A percentile compares a stretch with the other conserved stretches of the same genome.
Conservation (phyloP, 2,113 vertebrate species). For the Channa argus region DNA sequence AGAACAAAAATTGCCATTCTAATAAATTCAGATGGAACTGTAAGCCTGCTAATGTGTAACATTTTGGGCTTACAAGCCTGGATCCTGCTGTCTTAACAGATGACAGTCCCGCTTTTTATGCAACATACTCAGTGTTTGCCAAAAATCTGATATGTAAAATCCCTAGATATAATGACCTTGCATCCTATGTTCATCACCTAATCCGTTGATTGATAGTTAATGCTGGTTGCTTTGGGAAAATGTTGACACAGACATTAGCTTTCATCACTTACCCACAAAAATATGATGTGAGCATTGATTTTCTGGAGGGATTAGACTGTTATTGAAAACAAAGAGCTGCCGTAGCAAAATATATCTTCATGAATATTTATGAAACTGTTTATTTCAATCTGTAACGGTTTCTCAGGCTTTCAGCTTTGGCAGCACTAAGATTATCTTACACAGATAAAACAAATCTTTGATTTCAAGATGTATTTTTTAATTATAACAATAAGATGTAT, state of each 20-base stretch:
- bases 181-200: slow-evolving; percentile 64
- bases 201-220: slow-evolving; percentile 67
- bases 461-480: neutral
- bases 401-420: slow-evolving; percentile 44
- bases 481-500: neutral
- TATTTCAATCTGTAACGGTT: slow-evolving; percentile 49
- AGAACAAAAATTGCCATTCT: too few species aligned
- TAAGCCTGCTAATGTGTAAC: slow-evolving; percentile 57
- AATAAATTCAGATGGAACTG: too few species aligned
- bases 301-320: slow-evolving; percentile 58
- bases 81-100: slow-evolving; percentile 44
- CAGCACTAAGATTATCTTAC: slow-evolving; percentile 36
- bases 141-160: slow-evolving; percentile 67
- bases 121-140: slow-evolving; percentile 22
- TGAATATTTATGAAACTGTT: slow-evolving; percentile 70
- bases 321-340: slow-evolving; percentile 70
- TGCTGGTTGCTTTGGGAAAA: slow-evolving; percentile 65
- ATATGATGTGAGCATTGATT: slow-evolving; percentile 71
- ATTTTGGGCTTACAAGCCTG: slow-evolving; percentile 64
- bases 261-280: slow-evolving; percentile 60
- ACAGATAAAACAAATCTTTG: slow-evolving; percentile 16
- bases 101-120: slow-evolving; percentile 57
- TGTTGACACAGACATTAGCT: slow-evolving; percentile 65
- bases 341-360: slow-evolving; percentile 55
- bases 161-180: slow-evolving; percentile 69